Percentiles rank a stretch among this genome's conserved stretches.
These are phyloP conservation scores for Spea multiplicata DNA, from an alignment of 2,113 vertebrate genomes.

Conservation along the genomic window DNA sequence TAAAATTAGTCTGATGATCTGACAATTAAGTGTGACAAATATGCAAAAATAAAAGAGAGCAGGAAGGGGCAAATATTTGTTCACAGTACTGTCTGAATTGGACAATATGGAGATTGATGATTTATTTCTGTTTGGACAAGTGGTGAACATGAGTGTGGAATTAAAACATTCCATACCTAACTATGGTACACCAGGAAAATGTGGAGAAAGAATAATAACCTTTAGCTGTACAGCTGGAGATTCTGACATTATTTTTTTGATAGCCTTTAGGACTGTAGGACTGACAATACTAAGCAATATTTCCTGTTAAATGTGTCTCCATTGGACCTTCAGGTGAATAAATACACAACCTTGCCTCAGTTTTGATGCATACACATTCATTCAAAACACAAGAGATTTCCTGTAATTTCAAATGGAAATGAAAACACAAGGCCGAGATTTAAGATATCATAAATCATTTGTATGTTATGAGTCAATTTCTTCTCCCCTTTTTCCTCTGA, in stretches of 20 bases:
- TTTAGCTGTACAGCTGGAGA: neutral
- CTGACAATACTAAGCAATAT: neutral
- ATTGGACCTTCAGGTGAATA: neutral
- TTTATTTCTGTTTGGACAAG: slow-evolving; percentile 90
- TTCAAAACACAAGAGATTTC: neutral
- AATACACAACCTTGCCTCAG: neutral
- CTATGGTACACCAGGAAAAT: slow-evolving; percentile 15
- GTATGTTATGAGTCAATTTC: no score
- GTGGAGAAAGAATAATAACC: neutral
- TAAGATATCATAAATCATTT: no score
- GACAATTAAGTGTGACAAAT: no score
- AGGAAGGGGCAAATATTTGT: no score
- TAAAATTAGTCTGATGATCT: no score
- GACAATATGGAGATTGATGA: slow-evolving; percentile 55
- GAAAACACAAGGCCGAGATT: no score
- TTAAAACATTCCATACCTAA: slow-evolving; percentile 60
- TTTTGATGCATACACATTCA: neutral
- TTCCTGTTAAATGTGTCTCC: neutral
- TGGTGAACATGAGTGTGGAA: slow-evolving; percentile 72
- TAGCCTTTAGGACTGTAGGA: neutral
- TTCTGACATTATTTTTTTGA: neutral
- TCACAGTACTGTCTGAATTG: no score
- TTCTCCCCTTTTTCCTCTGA: no score
- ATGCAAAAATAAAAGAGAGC: no score
- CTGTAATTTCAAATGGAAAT: neutral